Base-by-base conservation (phyloP, 2,113 vertebrate genomes). In the Mixornis gularis region DNA sequence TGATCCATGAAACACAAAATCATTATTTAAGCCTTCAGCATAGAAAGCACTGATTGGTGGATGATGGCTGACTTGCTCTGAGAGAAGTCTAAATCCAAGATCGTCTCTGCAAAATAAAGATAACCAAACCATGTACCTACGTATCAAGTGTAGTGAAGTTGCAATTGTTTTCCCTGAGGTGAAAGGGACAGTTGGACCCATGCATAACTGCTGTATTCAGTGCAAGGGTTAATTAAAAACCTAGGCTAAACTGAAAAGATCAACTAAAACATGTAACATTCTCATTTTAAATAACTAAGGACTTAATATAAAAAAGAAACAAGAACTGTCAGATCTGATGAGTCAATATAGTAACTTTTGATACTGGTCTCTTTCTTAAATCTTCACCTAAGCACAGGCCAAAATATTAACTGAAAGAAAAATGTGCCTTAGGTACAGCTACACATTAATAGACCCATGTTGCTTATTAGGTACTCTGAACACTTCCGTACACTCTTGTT, bases 11-110 rank as follows among this genome's bases (percentile, higher is more conserved):
- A 99, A 99, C 84, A 99, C 95, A 88, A 99, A 99, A 96, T 99
- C 98, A 17, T 98, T 98, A 87, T 98, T 97, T 86, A 99, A 95
- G 51, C 99, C 99, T 97, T 99, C 99, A 10, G 99, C 99, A 16
- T 99, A 98, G 97, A 99, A 99, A 94, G 99, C 99, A 95, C 99
- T 99, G 93, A 99, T 97, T 9, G 99, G 99, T 84, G 99, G 99
- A 85, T 99, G 99, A 94, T 99, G 99, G 96, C 99, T 99, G 69
- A 99, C 99, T 97, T 99, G 99, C 91, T 99, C 99, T 0, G 99
- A 99, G 93, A 99, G 97, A 97, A 99, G 98, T 95, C 98, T 98
- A 93, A 99, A 99, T 92, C 99, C 99, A 90, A 99, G 98, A 96
- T 99, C 99, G 18, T 99, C 99, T 96, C 99, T 99, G 95, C 85